Percentiles rank a stretch among this genome's conserved stretches.
phyloP scores from a whole-genome alignment of 1,140 invertebrate species.

The Ceratitis capitata region DNA sequence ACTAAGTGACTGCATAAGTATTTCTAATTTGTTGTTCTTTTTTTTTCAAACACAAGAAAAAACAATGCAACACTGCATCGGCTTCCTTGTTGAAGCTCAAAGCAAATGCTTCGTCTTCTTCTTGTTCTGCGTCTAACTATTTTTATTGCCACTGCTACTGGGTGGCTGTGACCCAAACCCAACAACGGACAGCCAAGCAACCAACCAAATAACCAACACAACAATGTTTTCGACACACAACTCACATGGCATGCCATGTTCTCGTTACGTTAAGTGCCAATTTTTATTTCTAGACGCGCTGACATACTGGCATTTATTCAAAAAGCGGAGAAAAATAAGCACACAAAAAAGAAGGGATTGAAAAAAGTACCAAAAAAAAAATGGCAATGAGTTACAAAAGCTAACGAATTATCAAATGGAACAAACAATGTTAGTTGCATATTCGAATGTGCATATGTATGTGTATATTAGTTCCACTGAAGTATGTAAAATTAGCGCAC shows the following conservation, averaged over 20 bases:
- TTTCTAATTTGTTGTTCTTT: too few species aligned
- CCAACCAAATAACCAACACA: too few species aligned
- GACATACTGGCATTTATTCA: conserved; percentile 29
- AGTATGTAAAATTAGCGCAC: background rate
- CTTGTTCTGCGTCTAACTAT: background rate
- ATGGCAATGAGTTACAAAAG: background rate
- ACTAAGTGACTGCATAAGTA: background rate
- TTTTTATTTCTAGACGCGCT: conserved; percentile 26
- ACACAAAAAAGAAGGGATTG: background rate
- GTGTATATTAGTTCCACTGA: background rate
- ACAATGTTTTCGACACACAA: too few species aligned
- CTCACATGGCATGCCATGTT: conserved; percentile 34
- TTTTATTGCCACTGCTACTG: background rate
- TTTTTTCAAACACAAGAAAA: background rate
- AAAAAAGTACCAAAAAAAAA: background rate
- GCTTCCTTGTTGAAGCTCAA: background rate
- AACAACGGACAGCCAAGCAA: too few species aligned
- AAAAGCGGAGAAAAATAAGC: background rate
- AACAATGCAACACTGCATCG: background rate
- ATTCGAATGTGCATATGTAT: background rate
- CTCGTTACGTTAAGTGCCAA: conserved; percentile 29
- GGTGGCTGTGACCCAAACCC: conserved; percentile 7
- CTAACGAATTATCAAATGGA: background rate
- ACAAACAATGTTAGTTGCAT: background rate
- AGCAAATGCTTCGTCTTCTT: background rate